These are phyloP conservation scores for Stylophora pistillata DNA, from an alignment of 64 coral and sea anemone genomes.

Conservation along the genomic window DNA sequence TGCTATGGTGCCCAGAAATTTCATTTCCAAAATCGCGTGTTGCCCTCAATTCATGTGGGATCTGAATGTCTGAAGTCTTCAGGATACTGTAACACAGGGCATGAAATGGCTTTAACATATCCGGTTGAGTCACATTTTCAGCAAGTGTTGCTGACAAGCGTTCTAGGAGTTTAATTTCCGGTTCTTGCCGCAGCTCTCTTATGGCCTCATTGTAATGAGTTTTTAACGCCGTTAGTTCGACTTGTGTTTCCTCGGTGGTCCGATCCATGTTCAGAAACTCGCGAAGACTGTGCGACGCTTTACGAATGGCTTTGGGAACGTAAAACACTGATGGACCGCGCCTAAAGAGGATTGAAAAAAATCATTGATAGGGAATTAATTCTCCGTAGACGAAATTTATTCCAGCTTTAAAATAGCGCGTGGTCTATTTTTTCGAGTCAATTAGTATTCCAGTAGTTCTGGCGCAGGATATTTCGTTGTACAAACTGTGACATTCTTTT, in stretches of 20 bases:
- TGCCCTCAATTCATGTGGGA: background rate
- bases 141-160: background rate
- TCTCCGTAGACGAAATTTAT: too few relatives aligned
- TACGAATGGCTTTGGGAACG: background rate
- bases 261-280: background rate
- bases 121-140: background rate
- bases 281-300: background rate
- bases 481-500: too few relatives aligned
- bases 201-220: background rate
- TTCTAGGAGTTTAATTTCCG: background rate
- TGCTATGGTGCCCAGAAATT: background rate
- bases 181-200: background rate
- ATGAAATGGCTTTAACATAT: slow-evolving; percentile 15
- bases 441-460: too few relatives aligned
- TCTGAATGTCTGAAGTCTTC: background rate
- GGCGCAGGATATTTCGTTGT: too few relatives aligned
- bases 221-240: background rate
- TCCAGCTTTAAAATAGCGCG: too few relatives aligned
- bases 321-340: background rate
- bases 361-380: too few relatives aligned
- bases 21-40: background rate
- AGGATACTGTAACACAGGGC: background rate
- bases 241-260: background rate
- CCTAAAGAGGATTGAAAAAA: background rate
- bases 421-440: too few relatives aligned